Evolutionary conservation across 2,888 invertebrate species (phyloP), one percentile per base, ranked within the genome.

Genomic region (Flexamia atlantica): DNA sequence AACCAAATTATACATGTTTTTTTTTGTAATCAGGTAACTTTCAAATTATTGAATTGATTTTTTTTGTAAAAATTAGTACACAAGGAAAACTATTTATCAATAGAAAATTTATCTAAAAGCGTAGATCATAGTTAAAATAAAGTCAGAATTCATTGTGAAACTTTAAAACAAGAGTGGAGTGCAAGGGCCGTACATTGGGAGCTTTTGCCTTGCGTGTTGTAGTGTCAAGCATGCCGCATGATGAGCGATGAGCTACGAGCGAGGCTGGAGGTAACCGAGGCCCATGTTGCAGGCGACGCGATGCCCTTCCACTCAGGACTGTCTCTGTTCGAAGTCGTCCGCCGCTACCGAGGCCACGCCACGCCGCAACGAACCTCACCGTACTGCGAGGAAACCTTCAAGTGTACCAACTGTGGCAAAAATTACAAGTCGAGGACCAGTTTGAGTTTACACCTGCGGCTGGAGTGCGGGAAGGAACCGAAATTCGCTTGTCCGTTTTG

Each of bases 381-480:
- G 4, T 17, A 74, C 85, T 85, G 86, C 87, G 46, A 87, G 86
- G 42, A 86, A 87, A 74, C 87, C 87, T 83, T 46, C 83, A 85
- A 83, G 53, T 88, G 88, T 81, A 85, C 86, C 7, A 87, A 86
- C 14, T 88, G 88, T 81, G 87, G 87, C 57, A 88, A 88, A 84
- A 84, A 86, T 7, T 88, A 88, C 86, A 86, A 87, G 20, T 87
- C 87, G 23, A 88, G 88, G 85, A 88, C 87, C 32, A 87, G 87
- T 30, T 84, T 88, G 32, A 87, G 86, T 64, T 85, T 88, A 12
- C 89, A 89, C 74, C 87, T 88, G 80, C 87, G 88, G 12, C 85
- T 87, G 81, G 89, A 89, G 85, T 89, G 89, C 85, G 89, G 89
- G 36, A 88, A 88, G 81, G 88, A 88, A 84, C 89, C 89, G 2